Evolutionary conservation across 2,113 vertebrate genomes (phyloP).

Genomic region (Colistium nudipinnis): DNA sequence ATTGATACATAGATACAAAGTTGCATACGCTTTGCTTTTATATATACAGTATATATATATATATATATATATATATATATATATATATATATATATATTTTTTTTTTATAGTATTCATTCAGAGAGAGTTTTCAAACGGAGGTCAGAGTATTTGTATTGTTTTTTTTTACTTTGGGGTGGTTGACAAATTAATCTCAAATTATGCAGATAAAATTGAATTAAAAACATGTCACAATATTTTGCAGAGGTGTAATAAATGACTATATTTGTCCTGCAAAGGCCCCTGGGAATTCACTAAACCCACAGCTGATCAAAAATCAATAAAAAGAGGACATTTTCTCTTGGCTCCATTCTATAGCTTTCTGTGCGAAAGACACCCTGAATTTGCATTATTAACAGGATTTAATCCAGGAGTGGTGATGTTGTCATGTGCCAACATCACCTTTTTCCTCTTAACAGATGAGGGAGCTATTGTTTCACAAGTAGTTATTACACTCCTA

Average conservation of each 20-base stretch:
- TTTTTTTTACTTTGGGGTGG: background rate
- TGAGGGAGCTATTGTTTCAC: constrained; percentile 75
- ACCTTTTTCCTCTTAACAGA: constrained; percentile 60
- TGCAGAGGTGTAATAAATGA: background rate
- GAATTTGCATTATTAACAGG: background rate
- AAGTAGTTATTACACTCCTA: constrained; percentile 9
- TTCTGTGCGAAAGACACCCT: background rate
- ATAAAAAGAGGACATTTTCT: too few relatives aligned
- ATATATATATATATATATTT: too few relatives aligned
- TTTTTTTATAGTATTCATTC: background rate
- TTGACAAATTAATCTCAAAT: background rate
- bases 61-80: too few relatives aligned
- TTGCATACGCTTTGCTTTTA: too few relatives aligned
- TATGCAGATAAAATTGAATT: background rate
- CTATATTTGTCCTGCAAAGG: background rate
- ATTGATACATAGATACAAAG: too few relatives aligned
- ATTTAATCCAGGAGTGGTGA: background rate
- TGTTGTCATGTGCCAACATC: constrained; percentile 18
- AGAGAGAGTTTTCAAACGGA: background rate
- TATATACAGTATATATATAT: too few relatives aligned
- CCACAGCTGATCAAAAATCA: background rate
- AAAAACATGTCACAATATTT: constrained; percentile 8
- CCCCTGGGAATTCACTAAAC: background rate
- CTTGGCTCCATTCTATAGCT: background rate
- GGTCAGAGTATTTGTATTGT: background rate